Base-by-base conservation (phyloP, 2,113 vertebrate genomes). In the Scophthalmus maximus region DNA sequence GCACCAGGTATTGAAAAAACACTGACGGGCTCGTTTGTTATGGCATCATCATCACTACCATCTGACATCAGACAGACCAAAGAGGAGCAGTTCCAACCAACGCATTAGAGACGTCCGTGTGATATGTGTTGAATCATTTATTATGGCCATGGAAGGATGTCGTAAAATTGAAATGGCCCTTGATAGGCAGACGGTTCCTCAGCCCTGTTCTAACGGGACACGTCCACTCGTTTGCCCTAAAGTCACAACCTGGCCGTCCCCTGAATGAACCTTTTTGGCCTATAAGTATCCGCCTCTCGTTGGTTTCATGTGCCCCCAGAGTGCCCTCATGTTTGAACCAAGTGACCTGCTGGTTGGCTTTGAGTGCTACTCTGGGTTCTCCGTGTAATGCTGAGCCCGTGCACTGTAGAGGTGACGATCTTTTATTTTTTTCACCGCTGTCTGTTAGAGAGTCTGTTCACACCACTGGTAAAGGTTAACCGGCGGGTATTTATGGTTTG, bases 371-470 rank as follows among this genome's bases (percentile, higher is more conserved):
- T 15, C 18, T 46, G 14, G 11, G 8, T 40, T 7, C 26, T 11
- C 22, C 47, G 12, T 0, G 15, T n/a, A 14, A 23, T n/a, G n/a
- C n/a, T n/a, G n/a, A n/a, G n/a, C n/a, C 8, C 4, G 47, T 5
- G 50, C 25, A 25, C 15, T 46, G 40, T 17, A 10, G 26, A 53
- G 11, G 38, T 47, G 7, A 34, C 30, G 15, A 8, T 11, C 5
- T 55, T 46, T 73, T 40, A 40, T 51, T 26, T 69, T 46, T 63
- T 23, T 18, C 18, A 58, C n/a, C 4, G 60, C 20, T 29, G 17
- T 23, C 34, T 50, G 22, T 40, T 14, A 1, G 8, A 50, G 8
- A 51, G n/a, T 53, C 27, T 23, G 22, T 40, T 8, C 40, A 50
- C 67, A 27, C 9, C 17, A 5, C 15, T 22, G n/a, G 22, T 30